Evolutionary conservation across 1,140 invertebrate species (phyloP), one percentile per base, ranked within the genome.

Genomic region (Subanguina moxae): DNA sequence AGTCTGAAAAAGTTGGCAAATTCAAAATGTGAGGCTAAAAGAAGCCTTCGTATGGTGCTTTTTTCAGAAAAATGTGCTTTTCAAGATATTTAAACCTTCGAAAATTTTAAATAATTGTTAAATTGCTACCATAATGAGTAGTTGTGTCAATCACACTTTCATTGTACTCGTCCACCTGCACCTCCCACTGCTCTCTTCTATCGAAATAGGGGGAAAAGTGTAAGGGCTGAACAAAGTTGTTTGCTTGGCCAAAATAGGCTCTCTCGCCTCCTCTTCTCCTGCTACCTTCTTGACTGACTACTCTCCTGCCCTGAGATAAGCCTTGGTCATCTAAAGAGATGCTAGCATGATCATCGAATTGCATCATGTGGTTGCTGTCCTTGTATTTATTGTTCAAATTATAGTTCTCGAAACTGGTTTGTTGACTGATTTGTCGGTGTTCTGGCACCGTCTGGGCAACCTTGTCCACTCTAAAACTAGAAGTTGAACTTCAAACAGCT

Each of bases 371-470:
- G 48, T 21, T 52, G 23, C 48, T 17, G 13, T 23, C 17, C 17
- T 23, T 11, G 21, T 21, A n/a, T 23, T 9, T 19, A 62, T 46
- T 11, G 57, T 19, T 28, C 25, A 63, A 38, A 28, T 19, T 68
- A 11, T 57, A 7, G 45, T n/a, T 32, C 30, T 70, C 59, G 7
- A 62, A 15, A 38, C 65, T 28, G 23, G 27, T 28, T 59, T 68
- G 67, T 25, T 67, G 62, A 27, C 38, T 23, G 21, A 30, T 46
- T 42, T 68, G 65, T 5, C 23, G 7, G 0, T 68, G 30, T 64
- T 68, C 67, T 0, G 67, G 67, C 1, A 52, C 11, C 15, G 67
- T 67, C 58, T 68, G 67, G 1, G 57, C 67, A n/a, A 32, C 62
- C 13, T 28, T 59, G 30, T 68, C 67, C 19, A 69, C 59, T n/a